A percentile compares a stretch with the other conserved stretches of the same genome.
Evolutionary conservation across 1,140 invertebrate species (phyloP).

Genomic region (Nasonia longicornis): DNA sequence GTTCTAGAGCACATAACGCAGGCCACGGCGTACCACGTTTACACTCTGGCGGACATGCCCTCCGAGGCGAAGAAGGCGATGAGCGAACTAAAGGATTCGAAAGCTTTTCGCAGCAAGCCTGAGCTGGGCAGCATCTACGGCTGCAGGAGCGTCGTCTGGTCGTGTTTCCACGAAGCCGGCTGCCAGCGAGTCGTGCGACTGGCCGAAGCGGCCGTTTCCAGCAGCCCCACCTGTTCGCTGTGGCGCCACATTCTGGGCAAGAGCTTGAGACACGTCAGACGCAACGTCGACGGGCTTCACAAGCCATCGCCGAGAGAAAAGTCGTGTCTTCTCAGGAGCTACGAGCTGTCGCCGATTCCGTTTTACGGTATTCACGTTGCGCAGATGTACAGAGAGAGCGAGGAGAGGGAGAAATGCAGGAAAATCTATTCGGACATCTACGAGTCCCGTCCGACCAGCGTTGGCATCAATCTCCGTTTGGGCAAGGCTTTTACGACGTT

Average conservation of each 20-base stretch:
- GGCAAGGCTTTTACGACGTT: neutral
- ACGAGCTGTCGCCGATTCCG: constrained; percentile 25
- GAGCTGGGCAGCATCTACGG: neutral
- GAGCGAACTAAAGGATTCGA: neutral
- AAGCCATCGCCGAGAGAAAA: neutral
- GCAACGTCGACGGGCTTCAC: neutral
- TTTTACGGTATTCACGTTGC: constrained; percentile 35
- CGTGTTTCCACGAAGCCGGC: neutral
- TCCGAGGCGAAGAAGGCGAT: neutral
- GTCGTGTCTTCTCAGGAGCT: neutral
- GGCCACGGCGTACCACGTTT: neutral
- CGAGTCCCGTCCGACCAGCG: neutral
- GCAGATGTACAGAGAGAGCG: constrained; percentile 3
- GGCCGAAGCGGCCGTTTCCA: neutral
- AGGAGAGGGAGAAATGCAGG: neutral
- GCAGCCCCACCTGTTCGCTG: neutral
- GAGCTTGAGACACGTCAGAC: neutral
- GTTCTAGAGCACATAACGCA: neutral
- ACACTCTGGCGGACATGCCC: neutral
- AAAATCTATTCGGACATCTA: constrained; percentile 11
- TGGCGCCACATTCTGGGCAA: constrained; percentile 1
- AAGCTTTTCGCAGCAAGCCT: neutral
- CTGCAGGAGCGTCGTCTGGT: constrained; percentile 1
- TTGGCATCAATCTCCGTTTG: neutral
- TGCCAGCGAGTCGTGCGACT: neutral